Percentiles rank a stretch among this genome's conserved stretches.
These are phyloP conservation scores for Diplolepis rosae DNA, from an alignment of 2,888 invertebrate species.

Conservation along the genomic window DNA sequence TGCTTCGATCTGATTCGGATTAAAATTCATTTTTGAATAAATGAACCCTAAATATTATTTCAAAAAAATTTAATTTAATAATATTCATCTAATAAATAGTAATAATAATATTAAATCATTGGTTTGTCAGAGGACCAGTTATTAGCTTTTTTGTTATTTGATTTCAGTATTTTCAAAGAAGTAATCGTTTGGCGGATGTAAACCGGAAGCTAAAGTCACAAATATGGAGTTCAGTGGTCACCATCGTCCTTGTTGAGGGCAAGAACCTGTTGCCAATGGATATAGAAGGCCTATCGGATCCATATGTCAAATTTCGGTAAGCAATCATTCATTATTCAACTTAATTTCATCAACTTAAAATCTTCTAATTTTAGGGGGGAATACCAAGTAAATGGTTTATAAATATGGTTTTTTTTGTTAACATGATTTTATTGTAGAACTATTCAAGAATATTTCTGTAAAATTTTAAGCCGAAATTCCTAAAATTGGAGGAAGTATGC, in stretches of 20 bases:
- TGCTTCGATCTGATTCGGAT: not conserved
- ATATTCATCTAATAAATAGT: not conserved
- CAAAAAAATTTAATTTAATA: not conserved
- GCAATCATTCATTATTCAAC: not conserved
- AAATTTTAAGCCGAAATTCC: too few species aligned
- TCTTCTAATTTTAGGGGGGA: too few species aligned
- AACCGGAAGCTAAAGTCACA: constrained; percentile 92
- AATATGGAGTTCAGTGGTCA: constrained; percentile 98
- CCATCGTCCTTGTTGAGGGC: constrained; percentile 96
- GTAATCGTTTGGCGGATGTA: constrained; percentile 85
- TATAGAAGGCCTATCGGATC: constrained; percentile 91
- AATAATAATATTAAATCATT: not conserved
- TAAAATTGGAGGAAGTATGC: too few species aligned
- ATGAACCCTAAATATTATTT: too few species aligned
- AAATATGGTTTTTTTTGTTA: too few species aligned
- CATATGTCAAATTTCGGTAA: constrained; percentile 96
- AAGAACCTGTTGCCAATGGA: constrained; percentile 92
- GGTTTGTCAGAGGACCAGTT: not conserved
- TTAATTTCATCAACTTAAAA: too few species aligned
- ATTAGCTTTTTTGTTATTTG: constrained; percentile 33
- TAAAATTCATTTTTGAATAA: not conserved
- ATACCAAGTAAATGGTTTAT: too few species aligned
- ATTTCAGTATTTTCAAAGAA: constrained; percentile 86
- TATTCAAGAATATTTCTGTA: too few species aligned
- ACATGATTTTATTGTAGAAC: too few species aligned